Percentiles rank a stretch among this genome's conserved stretches.
phyloP scores from a whole-genome alignment of 2,888 invertebrate species.

The Gerosis bhagava region DNA sequence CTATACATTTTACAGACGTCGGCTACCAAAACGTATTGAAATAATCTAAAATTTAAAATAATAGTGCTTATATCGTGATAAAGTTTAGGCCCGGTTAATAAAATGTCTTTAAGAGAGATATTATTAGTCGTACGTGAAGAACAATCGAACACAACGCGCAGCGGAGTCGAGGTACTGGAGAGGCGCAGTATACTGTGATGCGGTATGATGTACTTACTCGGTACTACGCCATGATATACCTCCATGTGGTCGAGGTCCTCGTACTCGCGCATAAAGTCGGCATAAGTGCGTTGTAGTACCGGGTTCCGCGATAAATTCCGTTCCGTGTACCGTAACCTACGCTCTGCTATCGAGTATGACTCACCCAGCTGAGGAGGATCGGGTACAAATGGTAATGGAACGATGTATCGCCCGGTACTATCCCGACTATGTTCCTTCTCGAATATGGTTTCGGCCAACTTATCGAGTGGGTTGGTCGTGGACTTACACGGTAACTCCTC shows the following conservation, averaged over 20 bases:
- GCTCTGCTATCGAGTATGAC: constrained; percentile 9
- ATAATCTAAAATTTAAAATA: constrained; percentile 16
- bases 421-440: constrained; percentile 13
- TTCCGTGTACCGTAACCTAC: constrained; percentile 9
- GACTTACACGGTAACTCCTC: constrained; percentile 12
- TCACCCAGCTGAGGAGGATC: constrained; percentile 13
- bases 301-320: constrained; percentile 1
- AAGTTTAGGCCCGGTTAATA: constrained; percentile 19
- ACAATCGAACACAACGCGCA: constrained; percentile 19
- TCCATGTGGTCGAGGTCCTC: constrained; percentile 23
- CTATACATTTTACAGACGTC: constrained; percentile 21
- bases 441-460: constrained; percentile 20
- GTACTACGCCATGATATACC: background rate
- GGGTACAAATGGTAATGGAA: background rate
- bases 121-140: constrained; percentile 9
- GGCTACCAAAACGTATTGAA: constrained; percentile 7
- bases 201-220: constrained; percentile 23
- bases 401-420: constrained; percentile 18
- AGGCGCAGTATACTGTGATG: constrained; percentile 19
- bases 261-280: constrained; percentile 23
- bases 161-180: constrained; percentile 15
- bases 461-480: constrained; percentile 10
- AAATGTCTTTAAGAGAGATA: constrained; percentile 19
- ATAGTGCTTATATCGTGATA: constrained; percentile 13
- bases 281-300: background rate